Evolutionary conservation across 2,797 vertebrate genomes (phyloP), one percentile per base, ranked within the genome.

Genomic region (Masticophis lateralis): DNA sequence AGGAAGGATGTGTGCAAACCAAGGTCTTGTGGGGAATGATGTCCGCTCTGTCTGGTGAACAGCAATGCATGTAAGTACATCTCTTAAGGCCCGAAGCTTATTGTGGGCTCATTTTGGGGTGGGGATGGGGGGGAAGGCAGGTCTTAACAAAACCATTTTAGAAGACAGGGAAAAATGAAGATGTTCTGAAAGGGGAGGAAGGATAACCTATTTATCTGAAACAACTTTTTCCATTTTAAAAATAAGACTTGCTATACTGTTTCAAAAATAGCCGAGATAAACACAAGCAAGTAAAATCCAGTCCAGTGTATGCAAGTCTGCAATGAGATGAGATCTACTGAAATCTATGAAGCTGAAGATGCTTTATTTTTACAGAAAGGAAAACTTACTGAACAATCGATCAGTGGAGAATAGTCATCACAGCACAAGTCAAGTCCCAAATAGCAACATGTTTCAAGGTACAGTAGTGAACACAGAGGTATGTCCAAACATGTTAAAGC

Each of bases 21-120:
- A 43, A 93, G 5, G 32, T n/a, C 51, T 87, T 56, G 27, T 89
- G 87, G 93, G 69, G 83, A 96, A 94, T 95, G 89, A 93, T 91
- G 94, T 96, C 96, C 94, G 92, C 93, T 95, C 94, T 95, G 91
- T 95, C 95, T 92, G 95, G 90, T 95, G 97, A 96, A 96, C 95
- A 94, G 94, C 95, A 96, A 95, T 53, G 43, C 18, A 32, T 22
- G 32, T 47, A 53, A 22, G 95, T 96, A 93, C 92, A n/a, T 95
- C 86, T 94, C 92, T 88, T 27, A 37, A 60, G 25, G 95, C 92
- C 93, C 91, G 91, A 55, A 89, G 95, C 93, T 1, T 91, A 95
- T 94, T 95, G 86, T 94, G 88, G 87, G 94, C 93, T 93, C 94
- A 89, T 87, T 92, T 95, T 94, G 92, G 88, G 94, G 37, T 37